Evolutionary conservation across 2,888 invertebrate species (phyloP).

Genomic region (Diloba caeruleocephala): DNA sequence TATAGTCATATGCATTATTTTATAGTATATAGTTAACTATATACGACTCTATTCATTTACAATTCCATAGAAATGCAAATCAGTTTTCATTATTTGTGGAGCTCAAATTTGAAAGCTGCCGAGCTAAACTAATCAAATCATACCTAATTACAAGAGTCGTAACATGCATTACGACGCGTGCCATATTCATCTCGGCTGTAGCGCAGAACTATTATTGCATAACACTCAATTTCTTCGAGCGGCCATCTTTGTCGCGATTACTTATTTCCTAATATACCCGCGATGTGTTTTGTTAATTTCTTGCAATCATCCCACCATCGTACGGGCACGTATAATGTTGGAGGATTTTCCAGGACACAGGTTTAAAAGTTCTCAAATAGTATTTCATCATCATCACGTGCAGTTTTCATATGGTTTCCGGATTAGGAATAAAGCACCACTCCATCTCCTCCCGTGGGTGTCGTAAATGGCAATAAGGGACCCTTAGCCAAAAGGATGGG

Average conservation of each 20-base stretch:
- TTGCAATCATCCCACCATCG: conserved; percentile 55
- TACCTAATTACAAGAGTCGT: conserved; percentile 8
- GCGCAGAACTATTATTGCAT: conserved; percentile 50
- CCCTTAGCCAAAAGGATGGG: no score
- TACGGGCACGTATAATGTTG: conserved; percentile 29
- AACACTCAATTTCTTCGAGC: conserved; percentile 57
- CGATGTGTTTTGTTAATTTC: conserved; percentile 58
- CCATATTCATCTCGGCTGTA: conserved; percentile 25
- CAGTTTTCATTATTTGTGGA: not conserved
- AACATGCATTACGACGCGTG: conserved; percentile 26
- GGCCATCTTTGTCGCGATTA: conserved; percentile 48
- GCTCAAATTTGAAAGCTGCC: not conserved
- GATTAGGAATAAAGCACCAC: no score
- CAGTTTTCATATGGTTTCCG: no score
- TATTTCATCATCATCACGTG: no score
- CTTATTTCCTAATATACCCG: conserved; percentile 46
- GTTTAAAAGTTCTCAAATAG: not conserved
- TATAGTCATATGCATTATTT: no score
- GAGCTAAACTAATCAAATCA: conserved; percentile 16
- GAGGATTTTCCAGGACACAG: conserved; percentile 17
- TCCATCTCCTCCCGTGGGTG: no score
- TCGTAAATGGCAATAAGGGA: no score
- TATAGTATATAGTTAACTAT: no score
- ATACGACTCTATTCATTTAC: no score
- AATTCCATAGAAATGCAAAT: no score